Evolutionary conservation across 2,797 vertebrate genomes (phyloP), one percentile per base, ranked within the genome.

Genomic region (Melanogrammus aeglefinus): DNA sequence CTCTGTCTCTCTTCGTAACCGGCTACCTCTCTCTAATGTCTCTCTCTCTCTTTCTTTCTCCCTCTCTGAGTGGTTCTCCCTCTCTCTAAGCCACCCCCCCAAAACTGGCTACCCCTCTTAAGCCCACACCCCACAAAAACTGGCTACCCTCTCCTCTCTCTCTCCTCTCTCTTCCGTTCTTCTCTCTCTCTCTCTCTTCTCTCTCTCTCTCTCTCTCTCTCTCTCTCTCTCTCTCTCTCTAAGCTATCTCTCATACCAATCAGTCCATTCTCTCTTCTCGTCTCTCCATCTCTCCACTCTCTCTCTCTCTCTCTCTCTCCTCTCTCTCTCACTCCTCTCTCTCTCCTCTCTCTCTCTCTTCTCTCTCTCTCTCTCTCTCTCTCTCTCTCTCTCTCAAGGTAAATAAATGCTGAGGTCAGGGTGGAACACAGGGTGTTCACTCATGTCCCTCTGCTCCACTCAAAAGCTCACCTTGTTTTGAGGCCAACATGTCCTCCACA

Each of bases 331-430:
- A 12, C 44, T 1, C 1, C 51, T 57, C 8, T 3, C 51, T 57
- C 51, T n/a, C n/a, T 57, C 44, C 44, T 47, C 7, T 47, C 44
- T 14, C 8, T 3, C 13, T 51, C 3, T 16, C 44, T 51, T n/a
- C 76, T 79, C 83, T 80, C 88, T 85, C 47, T 57, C 18, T n/a
- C 18, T 57, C 51, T n/a, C 51, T 63, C 51, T 57, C 4, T 6
- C 47, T 21, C 1, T 16, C 83, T 72, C 80, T 33, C 29, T 80
- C 79, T 82, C 6, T 1, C 44, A 84, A 86, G 87, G 91, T 92
- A 92, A 92, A 93, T 88, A 92, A 88, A 90, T 88, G 84, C 87
- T 87, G 91, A 79, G 87, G 89, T 88, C 76, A 75, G 83, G 75
- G 82, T 81, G 84, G 90, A 91, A 90, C 92, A 92, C 85, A 87